These are phyloP conservation scores for Perognathus longimembris DNA, from an alignment of 2,113 vertebrate genomes.

Conservation along the genomic window DNA sequence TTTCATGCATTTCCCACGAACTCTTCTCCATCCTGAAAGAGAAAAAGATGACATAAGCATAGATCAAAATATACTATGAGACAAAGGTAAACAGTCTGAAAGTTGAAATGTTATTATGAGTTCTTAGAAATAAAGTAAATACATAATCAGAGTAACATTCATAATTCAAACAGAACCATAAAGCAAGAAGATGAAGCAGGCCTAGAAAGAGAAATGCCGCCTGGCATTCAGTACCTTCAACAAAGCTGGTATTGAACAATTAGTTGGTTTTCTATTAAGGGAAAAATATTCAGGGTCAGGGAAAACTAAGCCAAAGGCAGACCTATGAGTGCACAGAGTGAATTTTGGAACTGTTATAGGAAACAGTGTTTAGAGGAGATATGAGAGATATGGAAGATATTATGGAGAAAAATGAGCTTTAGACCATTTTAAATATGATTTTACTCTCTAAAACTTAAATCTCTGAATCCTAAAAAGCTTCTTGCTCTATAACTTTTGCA, in stretches of 20 bases:
- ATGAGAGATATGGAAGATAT: not conserved
- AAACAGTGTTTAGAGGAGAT: not conserved
- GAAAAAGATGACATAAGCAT: not conserved
- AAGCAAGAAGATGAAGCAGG: not conserved
- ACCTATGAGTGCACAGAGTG: not conserved
- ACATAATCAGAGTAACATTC: not conserved
- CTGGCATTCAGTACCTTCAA: not conserved
- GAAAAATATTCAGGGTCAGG: not conserved
- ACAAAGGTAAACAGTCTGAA: not conserved
- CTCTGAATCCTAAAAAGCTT: too few species aligned
- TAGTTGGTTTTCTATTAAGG: not conserved
- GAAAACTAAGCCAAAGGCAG: not conserved
- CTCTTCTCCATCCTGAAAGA: constrained; percentile 84
- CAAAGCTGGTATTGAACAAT: not conserved
- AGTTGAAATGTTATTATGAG: not conserved
- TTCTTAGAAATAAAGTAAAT: constrained; percentile 1
- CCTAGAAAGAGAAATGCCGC: not conserved
- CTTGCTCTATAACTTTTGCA: too few species aligned
- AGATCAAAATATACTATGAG: constrained; percentile 4
- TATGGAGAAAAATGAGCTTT: not conserved
- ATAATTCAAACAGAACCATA: not conserved
- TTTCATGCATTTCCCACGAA: constrained; percentile 89
- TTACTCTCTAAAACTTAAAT: too few species aligned
- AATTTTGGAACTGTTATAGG: not conserved
- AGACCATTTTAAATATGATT: too few species aligned